phyloP scores from a whole-genome alignment of 2,113 vertebrate genomes.

The Pollimyrus isidori region DNA sequence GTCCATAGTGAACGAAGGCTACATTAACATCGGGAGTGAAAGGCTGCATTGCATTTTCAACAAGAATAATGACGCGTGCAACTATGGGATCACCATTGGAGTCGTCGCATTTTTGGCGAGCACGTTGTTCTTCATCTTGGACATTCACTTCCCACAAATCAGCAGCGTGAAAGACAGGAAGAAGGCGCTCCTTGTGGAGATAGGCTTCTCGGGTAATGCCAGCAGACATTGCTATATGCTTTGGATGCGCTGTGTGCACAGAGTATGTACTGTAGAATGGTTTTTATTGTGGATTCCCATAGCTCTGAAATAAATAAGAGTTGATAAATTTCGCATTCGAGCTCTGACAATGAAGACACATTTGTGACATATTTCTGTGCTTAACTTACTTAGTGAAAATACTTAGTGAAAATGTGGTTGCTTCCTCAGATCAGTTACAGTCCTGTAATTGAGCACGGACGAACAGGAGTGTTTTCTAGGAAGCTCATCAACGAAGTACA shows the following conservation, averaged over 20 bases:
- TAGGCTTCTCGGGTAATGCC: slow-evolving; percentile 78
- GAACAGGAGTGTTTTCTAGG: neutral
- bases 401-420: neutral
- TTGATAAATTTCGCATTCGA: neutral
- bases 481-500: neutral
- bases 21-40: slow-evolving; percentile 75
- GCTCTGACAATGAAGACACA: neutral
- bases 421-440: neutral
- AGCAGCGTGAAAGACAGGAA: slow-evolving; percentile 86
- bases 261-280: neutral
- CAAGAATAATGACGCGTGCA: slow-evolving; percentile 82
- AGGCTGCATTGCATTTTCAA: slow-evolving; percentile 86
- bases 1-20: slow-evolving; percentile 92
- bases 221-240: neutral
- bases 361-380: neutral
- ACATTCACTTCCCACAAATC: slow-evolving; percentile 89
- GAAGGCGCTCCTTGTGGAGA: slow-evolving; percentile 77
- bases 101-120: slow-evolving; percentile 84
- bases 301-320: neutral
- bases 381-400: neutral
- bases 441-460: neutral
- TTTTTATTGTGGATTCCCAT: neutral
- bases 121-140: slow-evolving; percentile 76
- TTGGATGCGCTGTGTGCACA: neutral
- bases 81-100: slow-evolving; percentile 80